Base-by-base conservation (phyloP, 2,888 invertebrate genomes). In the Drepana falcataria region DNA sequence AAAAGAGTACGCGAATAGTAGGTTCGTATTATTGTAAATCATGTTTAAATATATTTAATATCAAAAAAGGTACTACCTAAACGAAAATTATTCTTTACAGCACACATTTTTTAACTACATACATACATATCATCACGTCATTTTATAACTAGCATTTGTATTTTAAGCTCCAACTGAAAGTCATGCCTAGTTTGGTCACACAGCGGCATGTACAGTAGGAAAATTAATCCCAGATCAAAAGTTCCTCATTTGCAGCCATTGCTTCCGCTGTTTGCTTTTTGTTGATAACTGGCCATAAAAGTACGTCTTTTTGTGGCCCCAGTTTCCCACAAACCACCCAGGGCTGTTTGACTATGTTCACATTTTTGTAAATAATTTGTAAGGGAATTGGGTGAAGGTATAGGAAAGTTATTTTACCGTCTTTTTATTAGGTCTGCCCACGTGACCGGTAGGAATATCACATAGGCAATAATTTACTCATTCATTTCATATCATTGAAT, bases 221-320 rank as follows among this genome's bases (percentile, higher is more conserved):
- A 64, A 73, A 71, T 76, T 74, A 78, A 77, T 73, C 71, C 68
- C 59, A 65, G 71, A 71, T 73, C 69, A 76, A 76, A 77, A 73
- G 70, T 78, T 73, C 59, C 55, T 60, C 61, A 65, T 64, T 59
- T 56, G 58, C 49, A 52, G 54, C 49, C 53, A 44, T 55, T 34
- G 52, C 41, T 52, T 33, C 61, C 56, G 59, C 58, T 73, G 68
- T 74, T 75, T 77, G 66, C 67, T 58, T 66, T 68, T 66, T 61
- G 66, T 64, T 63, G 60, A 58, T 55, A 49, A 54, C 51, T 55
- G 57, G 57, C 63, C 66, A 65, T 66, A 66, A 64, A 61, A 61
- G 58, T 59, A 57, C 54, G 55, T 60, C 60, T 67, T 70, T 71
- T 65, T 68, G 62, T 64, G 58, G 59, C 52, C 48, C 48, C 59